These are phyloP conservation scores for Gymnogyps californianus DNA, from an alignment of 2,113 vertebrate species.

Conservation along the genomic window DNA sequence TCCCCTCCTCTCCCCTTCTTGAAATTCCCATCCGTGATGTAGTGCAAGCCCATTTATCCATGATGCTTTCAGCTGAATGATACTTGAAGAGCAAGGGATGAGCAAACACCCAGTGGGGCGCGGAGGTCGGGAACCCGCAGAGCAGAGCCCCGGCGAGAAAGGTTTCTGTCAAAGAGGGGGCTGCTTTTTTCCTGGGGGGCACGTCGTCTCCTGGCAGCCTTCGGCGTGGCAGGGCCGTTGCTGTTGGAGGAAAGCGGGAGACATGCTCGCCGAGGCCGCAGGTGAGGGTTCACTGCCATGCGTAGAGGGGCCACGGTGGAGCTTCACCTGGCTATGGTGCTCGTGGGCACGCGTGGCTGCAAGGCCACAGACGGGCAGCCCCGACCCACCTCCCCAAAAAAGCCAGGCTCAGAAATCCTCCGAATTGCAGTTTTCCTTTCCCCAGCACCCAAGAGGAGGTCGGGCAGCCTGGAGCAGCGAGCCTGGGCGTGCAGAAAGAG, in stretches of 20 bases:
- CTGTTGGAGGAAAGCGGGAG: not conserved
- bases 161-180: not conserved
- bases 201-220: not conserved
- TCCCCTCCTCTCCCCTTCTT: not conserved
- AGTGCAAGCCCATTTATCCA: not conserved
- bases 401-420: not conserved
- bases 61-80: accelerated
- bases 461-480: not conserved
- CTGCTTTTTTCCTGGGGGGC: not conserved
- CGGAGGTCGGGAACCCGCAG: accelerated
- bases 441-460: not conserved
- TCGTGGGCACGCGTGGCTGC: not conserved
- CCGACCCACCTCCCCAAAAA: not conserved
- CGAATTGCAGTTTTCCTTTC: not conserved
- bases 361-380: not conserved
- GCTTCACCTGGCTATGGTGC: accelerated
- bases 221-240: accelerated
- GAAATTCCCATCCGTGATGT: accelerated
- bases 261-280: accelerated
- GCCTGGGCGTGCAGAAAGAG: not conserved
- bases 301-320: accelerated
- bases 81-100: not conserved
- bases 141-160: not conserved
- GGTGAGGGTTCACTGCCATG: not conserved
- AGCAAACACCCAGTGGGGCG: not conserved